Evolutionary conservation across 2,888 invertebrate species (phyloP), one percentile per base, ranked within the genome.

Genomic region (Phragmatobia fuliginosa): DNA sequence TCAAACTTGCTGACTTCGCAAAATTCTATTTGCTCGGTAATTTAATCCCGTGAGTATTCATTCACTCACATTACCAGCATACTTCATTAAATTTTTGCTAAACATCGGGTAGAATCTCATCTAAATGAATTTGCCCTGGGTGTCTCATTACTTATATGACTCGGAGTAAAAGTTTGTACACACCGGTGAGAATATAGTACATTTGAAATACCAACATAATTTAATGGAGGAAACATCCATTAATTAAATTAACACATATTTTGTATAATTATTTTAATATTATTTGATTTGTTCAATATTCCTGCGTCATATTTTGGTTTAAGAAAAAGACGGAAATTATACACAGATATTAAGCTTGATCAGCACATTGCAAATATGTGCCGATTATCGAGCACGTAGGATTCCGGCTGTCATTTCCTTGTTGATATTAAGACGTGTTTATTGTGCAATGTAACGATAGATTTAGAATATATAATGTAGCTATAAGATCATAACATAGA

Each of bases 51-150:
- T 21, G 33, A 33, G 59, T 32, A 60, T 60, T 32, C 59, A 21
- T 59, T 32, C 33, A 56, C 33, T 31, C 21, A 33, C 59, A 60
- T 60, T 56, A 56, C 56, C 28, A 28, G 56, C 56, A 56, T 60
- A 60, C 33, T 60, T 60, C 59, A 60, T 60, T 32, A 60, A 32
- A 31, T 60, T 60, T 33, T 60, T 60, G 59, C 32, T 60, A n/a
- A 60, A 60, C 59, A 33, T 3, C 33, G 33, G 21, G 33, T 16
- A 11, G 33, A 33, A 33, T 33, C 16, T 32, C 32, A 60, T 60
- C 11, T 60, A 60, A 60, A 56, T 56, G 25, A 56, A 56, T 56
- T 28, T 2, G 28, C 28, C 28, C 56, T 25, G 28, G 16, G 16
- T 56, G 56, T 52, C n/a, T 52, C 52, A 52, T 52, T 52, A 25